Conservation (phyloP, 1,140 invertebrate species). For the Achatina immaculata region DNA sequence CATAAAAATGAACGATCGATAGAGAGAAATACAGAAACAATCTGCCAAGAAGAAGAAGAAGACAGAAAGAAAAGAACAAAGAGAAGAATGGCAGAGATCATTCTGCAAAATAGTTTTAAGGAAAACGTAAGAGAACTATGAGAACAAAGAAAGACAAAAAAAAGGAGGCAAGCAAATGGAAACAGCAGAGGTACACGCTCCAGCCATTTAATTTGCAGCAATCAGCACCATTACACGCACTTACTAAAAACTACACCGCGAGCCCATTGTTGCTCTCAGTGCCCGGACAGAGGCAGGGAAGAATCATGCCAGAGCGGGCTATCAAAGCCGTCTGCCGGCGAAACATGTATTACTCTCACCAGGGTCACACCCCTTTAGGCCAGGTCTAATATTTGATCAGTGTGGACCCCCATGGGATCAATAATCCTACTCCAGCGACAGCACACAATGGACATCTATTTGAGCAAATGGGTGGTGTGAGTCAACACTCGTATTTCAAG, state of each 20-base stretch:
- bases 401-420: constrained; percentile 18
- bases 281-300: neutral
- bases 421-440: constrained; percentile 19
- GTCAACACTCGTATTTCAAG: constrained; percentile 30
- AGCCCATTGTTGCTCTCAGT: neutral
- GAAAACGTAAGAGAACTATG: too few species aligned
- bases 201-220: constrained; percentile 4
- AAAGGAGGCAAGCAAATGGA: neutral
- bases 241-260: neutral
- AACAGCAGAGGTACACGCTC: neutral
- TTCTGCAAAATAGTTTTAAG: too few species aligned
- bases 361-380: constrained; percentile 26
- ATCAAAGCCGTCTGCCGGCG: constrained; percentile 7
- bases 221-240: constrained; percentile 1
- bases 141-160: too few species aligned
- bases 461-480: constrained; percentile 36
- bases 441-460: constrained; percentile 38
- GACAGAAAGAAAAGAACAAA: too few species aligned
- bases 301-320: neutral
- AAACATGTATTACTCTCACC: constrained; percentile 17
- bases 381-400: constrained; percentile 37
- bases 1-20: too few species aligned
- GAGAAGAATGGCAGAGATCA: too few species aligned
- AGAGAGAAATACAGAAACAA: too few species aligned
- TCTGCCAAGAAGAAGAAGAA: too few species aligned